Percentiles rank a stretch among this genome's conserved stretches.
These are phyloP conservation scores for Priocnemis perturbator DNA, from an alignment of 2,888 invertebrate genomes.

Conservation along the genomic window DNA sequence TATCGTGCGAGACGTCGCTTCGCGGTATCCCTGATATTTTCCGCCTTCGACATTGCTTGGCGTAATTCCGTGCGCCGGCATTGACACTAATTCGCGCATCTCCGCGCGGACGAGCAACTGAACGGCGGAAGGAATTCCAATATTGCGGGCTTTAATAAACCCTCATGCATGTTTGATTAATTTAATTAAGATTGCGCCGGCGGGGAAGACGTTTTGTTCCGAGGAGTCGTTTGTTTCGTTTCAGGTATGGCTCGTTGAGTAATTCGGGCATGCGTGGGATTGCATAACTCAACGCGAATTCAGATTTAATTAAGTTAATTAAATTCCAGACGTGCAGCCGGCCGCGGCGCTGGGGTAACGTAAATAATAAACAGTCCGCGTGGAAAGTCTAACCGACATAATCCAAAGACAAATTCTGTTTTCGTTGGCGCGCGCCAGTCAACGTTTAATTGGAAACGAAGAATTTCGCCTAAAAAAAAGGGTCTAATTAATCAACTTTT, in stretches of 20 bases:
- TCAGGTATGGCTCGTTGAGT: conserved; percentile 24
- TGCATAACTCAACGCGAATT: conserved; percentile 31
- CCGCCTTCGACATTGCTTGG: too few species aligned
- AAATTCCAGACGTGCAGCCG: conserved; percentile 36
- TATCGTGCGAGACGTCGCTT: too few species aligned
- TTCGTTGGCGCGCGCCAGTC: too few species aligned
- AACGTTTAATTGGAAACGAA: too few species aligned
- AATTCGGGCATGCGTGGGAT: conserved; percentile 15
- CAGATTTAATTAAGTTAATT: conserved; percentile 55
- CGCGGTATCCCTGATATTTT: too few species aligned
- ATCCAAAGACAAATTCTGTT: neutral
- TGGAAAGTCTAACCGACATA: conserved; percentile 16
- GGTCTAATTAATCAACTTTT: too few species aligned
- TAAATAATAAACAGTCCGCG: conserved; percentile 25
- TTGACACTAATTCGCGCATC: too few species aligned
- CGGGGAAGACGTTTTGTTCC: conserved; percentile 1
- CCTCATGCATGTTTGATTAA: neutral
- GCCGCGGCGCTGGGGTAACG: neutral
- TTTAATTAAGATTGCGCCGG: neutral
- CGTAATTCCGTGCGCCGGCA: too few species aligned
- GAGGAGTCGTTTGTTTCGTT: conserved; percentile 25
- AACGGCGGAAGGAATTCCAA: too few species aligned
- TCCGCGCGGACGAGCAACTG: too few species aligned
- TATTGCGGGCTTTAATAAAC: neutral
- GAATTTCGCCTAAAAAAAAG: too few species aligned